These are phyloP conservation scores for Cyaniris semiargus DNA, from an alignment of 2,888 invertebrate species.

Conservation along the genomic window DNA sequence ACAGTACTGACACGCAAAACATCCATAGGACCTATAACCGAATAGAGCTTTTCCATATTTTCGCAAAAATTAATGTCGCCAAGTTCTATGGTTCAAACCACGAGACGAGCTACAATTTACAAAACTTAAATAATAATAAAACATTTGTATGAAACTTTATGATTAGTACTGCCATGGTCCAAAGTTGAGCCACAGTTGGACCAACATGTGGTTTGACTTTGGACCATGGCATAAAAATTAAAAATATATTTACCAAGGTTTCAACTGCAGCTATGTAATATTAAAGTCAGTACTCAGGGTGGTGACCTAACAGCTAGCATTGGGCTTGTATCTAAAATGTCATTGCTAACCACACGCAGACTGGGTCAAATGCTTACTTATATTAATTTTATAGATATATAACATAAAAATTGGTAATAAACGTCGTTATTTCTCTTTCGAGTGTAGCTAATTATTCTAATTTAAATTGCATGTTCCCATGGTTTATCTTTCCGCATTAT, in stretches of 20 bases:
- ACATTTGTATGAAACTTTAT: too few species aligned
- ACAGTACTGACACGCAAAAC: too few species aligned
- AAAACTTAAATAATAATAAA: too few species aligned
- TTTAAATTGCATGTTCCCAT: not conserved
- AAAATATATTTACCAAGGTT: not conserved
- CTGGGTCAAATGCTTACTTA: not conserved
- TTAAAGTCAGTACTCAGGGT: not conserved
- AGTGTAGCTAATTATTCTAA: not conserved
- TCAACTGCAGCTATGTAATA: not conserved
- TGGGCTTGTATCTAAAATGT: constrained; percentile 12
- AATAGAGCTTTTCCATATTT: too few species aligned
- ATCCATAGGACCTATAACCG: too few species aligned
- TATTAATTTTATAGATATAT: not conserved
- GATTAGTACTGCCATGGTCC: too few species aligned
- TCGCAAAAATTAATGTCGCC: too few species aligned
- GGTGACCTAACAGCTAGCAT: not conserved
- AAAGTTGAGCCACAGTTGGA: too few species aligned
- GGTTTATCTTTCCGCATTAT: not conserved
- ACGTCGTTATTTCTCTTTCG: not conserved
- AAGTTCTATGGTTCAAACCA: too few species aligned
- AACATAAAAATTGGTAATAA: not conserved
- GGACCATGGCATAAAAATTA: not conserved
- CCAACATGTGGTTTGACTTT: too few species aligned
- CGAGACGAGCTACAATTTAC: too few species aligned
- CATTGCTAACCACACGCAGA: constrained; percentile 14